These are phyloP conservation scores for Melanargia galathea DNA, from an alignment of 2,888 invertebrate species.

Conservation along the genomic window DNA sequence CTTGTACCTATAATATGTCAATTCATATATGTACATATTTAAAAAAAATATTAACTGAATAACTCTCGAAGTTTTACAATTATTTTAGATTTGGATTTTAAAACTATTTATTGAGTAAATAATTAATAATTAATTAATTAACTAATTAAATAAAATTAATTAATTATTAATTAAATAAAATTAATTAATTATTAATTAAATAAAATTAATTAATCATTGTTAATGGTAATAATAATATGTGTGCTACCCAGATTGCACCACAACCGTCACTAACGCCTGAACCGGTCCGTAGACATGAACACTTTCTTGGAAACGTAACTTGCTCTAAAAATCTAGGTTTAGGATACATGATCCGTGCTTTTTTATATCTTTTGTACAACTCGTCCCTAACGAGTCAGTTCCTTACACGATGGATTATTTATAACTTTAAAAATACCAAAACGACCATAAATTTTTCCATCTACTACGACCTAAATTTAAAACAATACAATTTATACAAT, in stretches of 20 bases:
- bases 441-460: slow-evolving; percentile 80
- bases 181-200: too few relatives aligned
- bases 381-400: slow-evolving; percentile 61
- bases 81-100: too few relatives aligned
- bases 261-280: slow-evolving; percentile 2
- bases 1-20: too few relatives aligned
- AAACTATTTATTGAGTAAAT: too few relatives aligned
- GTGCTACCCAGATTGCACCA: neutral
- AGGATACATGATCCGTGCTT: slow-evolving; percentile 81
- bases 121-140: too few relatives aligned
- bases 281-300: slow-evolving; percentile 58
- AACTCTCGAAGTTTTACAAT: too few relatives aligned
- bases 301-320: slow-evolving; percentile 81
- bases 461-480: slow-evolving; percentile 82
- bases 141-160: too few relatives aligned
- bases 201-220: too few relatives aligned
- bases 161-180: too few relatives aligned
- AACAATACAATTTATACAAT: slow-evolving; percentile 82
- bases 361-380: slow-evolving; percentile 66
- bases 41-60: too few relatives aligned
- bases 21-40: too few relatives aligned
- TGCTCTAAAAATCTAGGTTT: slow-evolving; percentile 76
- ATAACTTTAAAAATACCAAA: slow-evolving; percentile 81
- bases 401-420: slow-evolving; percentile 71
- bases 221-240: too few relatives aligned